Percentiles rank a stretch among this genome's conserved stretches.
Evolutionary conservation across 1,140 invertebrate genomes (phyloP).

Genomic region (Planococcus citri): DNA sequence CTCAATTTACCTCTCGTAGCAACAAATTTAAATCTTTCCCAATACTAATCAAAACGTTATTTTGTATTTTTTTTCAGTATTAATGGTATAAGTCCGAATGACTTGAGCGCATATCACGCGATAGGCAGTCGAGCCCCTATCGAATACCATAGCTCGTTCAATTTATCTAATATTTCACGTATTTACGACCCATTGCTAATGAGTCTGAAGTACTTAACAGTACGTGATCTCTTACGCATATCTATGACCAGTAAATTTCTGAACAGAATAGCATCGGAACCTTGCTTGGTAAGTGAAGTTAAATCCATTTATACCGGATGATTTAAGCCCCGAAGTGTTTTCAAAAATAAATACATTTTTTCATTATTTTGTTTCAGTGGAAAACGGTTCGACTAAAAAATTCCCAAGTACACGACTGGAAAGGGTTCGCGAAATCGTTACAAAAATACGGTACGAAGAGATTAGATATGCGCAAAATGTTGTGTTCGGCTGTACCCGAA

Average conservation of each 20-base stretch:
- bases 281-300: constrained; percentile 42
- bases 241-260: constrained; percentile 63
- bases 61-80: too few species aligned
- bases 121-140: too few species aligned
- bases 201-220: constrained; percentile 59
- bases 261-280: constrained; percentile 54
- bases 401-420: constrained; percentile 60
- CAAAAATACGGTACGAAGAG: constrained; percentile 45
- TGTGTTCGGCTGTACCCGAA: constrained; percentile 42
- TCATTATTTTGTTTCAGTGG: constrained; percentile 39
- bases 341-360: background rate
- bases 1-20: too few species aligned
- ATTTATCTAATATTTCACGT: background rate
- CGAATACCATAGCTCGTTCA: background rate
- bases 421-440: constrained; percentile 50
- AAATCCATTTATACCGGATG: too few species aligned
- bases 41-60: too few species aligned
- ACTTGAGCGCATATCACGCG: too few species aligned
- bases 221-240: constrained; percentile 56
- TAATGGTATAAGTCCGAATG: too few species aligned
- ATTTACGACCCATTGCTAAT: background rate
- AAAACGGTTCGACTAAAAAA: constrained; percentile 66
- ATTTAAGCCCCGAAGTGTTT: too few species aligned
- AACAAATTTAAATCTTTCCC: too few species aligned
- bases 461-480: constrained; percentile 61